Evolutionary conservation across 2,888 invertebrate species (phyloP).

Genomic region (Tetranychus truncatus): DNA sequence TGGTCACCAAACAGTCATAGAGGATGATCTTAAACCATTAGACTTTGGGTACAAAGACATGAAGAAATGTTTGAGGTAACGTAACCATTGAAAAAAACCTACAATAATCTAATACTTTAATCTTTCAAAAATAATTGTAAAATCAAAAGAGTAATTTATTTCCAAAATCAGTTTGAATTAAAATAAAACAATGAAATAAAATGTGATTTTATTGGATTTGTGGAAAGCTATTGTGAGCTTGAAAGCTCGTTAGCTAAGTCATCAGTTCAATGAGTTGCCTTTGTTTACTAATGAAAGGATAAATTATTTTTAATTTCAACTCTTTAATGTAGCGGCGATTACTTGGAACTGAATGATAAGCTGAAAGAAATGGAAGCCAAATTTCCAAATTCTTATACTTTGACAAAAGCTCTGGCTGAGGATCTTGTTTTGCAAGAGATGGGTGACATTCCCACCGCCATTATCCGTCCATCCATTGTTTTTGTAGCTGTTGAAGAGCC

Average conservation of each 20-base stretch:
- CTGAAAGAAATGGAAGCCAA: not conserved
- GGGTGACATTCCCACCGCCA: not conserved
- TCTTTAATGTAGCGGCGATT: not conserved
- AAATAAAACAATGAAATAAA: too few relatives aligned
- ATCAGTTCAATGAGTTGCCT: too few relatives aligned
- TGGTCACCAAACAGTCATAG: slow-evolving; percentile 22
- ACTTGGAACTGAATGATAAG: not conserved
- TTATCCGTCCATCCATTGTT: slow-evolving; percentile 5
- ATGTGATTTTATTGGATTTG: too few relatives aligned
- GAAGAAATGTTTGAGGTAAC: not conserved
- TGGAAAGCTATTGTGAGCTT: too few relatives aligned
- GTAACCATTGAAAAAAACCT: too few relatives aligned
- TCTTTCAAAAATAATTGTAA: too few relatives aligned
- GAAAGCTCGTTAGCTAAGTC: too few relatives aligned
- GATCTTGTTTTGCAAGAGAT: not conserved
- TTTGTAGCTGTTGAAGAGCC: not conserved
- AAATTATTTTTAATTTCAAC: not conserved
- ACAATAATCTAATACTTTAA: too few relatives aligned
- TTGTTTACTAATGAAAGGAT: too few relatives aligned
- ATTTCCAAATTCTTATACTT: slow-evolving; percentile 8
- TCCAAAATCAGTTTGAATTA: too few relatives aligned
- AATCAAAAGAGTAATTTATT: too few relatives aligned
- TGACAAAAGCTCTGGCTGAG: slow-evolving; percentile 7
- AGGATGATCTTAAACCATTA: slow-evolving; percentile 19
- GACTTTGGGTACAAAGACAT: not conserved